phyloP scores from a whole-genome alignment of 2,113 vertebrate genomes.

The Sigmodon hispidus region DNA sequence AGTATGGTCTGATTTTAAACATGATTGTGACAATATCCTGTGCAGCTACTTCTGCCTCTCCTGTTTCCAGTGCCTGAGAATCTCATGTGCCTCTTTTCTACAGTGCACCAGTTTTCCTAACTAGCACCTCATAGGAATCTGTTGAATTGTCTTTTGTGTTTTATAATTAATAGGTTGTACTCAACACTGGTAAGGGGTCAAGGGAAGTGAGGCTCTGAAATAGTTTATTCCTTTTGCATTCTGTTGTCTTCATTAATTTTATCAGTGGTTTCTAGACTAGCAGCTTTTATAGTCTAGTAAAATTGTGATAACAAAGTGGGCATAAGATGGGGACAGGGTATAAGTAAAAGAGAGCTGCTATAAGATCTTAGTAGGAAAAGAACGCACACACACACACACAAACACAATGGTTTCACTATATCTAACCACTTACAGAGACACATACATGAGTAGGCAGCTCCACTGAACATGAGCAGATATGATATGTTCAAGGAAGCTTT shows the following conservation, averaged over 20 bases:
- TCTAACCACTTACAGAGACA: neutral
- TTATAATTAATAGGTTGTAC: neutral
- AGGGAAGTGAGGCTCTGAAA: neutral
- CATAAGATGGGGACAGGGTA: neutral
- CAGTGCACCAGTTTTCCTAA: neutral
- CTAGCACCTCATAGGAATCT: neutral
- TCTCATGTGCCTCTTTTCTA: neutral
- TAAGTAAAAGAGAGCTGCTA: neutral
- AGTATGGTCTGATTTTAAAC: neutral
- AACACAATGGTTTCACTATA: neutral
- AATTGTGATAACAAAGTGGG: neutral
- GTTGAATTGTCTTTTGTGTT: neutral
- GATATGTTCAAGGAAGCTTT: accelerated
- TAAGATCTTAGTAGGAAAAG: neutral
- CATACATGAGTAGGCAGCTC: neutral
- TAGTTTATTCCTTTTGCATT: neutral
- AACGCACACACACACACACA: neutral
- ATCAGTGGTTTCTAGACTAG: neutral
- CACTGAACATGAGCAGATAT: neutral
- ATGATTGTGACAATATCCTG: neutral
- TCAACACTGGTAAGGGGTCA: neutral
- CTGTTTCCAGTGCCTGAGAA: neutral
- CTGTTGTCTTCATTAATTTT: neutral
- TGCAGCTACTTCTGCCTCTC: neutral
- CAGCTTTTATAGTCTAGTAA: neutral